Conservation (phyloP, 2,888 invertebrate genomes). For the Oligia strigilis region DNA sequence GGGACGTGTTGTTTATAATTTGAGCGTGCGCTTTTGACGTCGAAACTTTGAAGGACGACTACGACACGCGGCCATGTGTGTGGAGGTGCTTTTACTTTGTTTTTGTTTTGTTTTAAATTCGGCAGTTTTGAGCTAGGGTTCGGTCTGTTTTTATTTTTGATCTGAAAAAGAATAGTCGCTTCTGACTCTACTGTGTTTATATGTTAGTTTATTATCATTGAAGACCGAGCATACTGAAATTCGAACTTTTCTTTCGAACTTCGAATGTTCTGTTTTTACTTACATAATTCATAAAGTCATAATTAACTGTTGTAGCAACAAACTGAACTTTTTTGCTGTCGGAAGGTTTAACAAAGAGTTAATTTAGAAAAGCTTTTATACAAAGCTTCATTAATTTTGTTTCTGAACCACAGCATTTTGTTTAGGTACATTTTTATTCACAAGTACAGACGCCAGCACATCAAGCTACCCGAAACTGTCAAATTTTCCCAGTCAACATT, state of each 20-base stretch:
- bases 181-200: neutral
- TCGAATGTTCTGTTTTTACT: neutral
- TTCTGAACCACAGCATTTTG: slow-evolving; percentile 2
- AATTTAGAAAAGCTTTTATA: slow-evolving; percentile 11
- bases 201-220: neutral
- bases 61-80: slow-evolving; percentile 12
- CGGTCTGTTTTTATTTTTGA: neutral
- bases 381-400: slow-evolving; percentile 11
- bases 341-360: neutral
- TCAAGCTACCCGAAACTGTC: too few species aligned
- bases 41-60: slow-evolving; percentile 30
- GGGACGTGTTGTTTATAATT: slow-evolving; percentile 36
- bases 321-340: neutral
- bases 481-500: too few species aligned
- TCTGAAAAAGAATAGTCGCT: neutral
- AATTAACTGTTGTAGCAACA: neutral
- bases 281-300: neutral
- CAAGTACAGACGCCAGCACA: neutral
- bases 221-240: too few species aligned
- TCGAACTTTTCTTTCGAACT: neutral
- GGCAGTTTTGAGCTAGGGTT: neutral
- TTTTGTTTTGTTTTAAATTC: slow-evolving; percentile 21
- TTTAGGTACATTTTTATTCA: neutral
- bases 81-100: neutral
- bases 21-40: slow-evolving; percentile 48